These are phyloP conservation scores for Brachyistius frenatus DNA, from an alignment of 2,113 vertebrate genomes.

Conservation along the genomic window DNA sequence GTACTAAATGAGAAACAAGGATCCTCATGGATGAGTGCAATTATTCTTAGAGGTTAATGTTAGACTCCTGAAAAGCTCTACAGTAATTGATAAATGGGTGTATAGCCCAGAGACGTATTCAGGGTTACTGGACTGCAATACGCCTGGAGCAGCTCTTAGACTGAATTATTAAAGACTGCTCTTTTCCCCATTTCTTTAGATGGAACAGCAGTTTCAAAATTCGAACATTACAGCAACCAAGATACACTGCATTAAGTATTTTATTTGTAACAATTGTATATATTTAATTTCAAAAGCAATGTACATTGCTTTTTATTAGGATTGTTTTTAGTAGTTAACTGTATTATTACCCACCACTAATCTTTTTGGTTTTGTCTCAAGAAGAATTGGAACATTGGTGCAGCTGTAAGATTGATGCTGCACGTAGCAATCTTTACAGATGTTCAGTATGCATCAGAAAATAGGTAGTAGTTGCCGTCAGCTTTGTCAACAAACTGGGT, in stretches of 20 bases:
- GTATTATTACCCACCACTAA: too few relatives aligned
- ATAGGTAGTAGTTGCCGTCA: background rate
- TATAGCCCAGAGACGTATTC: slow-evolving; percentile 73
- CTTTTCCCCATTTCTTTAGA: slow-evolving; percentile 57
- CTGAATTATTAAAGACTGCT: slow-evolving; percentile 79
- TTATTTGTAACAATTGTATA: background rate
- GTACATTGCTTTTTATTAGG: background rate
- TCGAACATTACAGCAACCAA: slow-evolving; percentile 32
- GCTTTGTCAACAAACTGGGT: background rate
- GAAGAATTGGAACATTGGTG: background rate
- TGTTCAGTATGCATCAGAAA: background rate
- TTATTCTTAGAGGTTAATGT: slow-evolving; percentile 77
- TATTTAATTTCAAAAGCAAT: background rate
- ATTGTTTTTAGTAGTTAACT: background rate
- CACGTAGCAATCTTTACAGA: background rate
- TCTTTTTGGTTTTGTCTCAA: background rate
- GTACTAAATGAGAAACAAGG: slow-evolving; percentile 56
- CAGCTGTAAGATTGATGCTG: background rate
- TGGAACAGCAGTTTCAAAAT: slow-evolving; percentile 39
- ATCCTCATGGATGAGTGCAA: slow-evolving; percentile 67
- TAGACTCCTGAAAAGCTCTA: slow-evolving; percentile 68
- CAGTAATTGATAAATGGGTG: slow-evolving; percentile 81
- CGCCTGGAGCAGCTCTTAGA: slow-evolving; percentile 70
- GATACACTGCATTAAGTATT: slow-evolving; percentile 3
- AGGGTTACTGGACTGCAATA: slow-evolving; percentile 77